Percentiles rank a stretch among this genome's conserved stretches.
Evolutionary conservation across 1,140 invertebrate species (phyloP).

Genomic region (Drosophila pseudoobscura): DNA sequence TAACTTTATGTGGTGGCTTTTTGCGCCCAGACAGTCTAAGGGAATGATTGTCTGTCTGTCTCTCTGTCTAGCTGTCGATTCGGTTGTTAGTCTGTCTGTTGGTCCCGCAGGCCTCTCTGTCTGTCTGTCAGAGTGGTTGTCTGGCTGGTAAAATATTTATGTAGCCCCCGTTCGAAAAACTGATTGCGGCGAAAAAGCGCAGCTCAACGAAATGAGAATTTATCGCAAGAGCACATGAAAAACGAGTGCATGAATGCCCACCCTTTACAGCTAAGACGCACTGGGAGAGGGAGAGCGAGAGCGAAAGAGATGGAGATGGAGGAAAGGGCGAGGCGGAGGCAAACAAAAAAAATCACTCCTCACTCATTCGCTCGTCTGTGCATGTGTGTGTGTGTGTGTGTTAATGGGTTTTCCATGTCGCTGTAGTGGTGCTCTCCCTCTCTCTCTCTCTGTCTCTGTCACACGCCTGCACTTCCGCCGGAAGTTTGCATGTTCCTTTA

Average conservation of each 20-base stretch:
- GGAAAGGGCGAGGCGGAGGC: not conserved
- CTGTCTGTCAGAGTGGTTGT: constrained; percentile 12
- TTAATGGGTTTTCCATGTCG: constrained; percentile 71
- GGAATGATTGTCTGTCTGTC: too few species aligned
- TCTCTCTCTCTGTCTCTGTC: constrained; percentile 28
- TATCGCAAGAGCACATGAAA: constrained; percentile 71
- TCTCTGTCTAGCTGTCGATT: not conserved
- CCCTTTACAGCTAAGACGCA: not conserved
- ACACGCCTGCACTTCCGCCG: constrained; percentile 64
- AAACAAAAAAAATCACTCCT: not conserved
- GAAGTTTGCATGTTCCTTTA: constrained; percentile 80
- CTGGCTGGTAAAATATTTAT: constrained; percentile 73
- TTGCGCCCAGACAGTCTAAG: constrained; percentile 26
- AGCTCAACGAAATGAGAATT: constrained; percentile 74
- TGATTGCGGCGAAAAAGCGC: constrained; percentile 72
- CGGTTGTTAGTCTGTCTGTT: not conserved
- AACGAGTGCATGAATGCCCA: constrained; percentile 16
- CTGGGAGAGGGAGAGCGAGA: too few species aligned
- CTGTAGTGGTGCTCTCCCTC: constrained; percentile 16
- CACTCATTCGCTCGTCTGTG: not conserved
- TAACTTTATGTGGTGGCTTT: constrained; percentile 46
- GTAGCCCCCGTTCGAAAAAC: constrained; percentile 54
- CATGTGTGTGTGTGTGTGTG: constrained; percentile 34
- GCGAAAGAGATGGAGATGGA: too few species aligned
- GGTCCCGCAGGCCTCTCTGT: not conserved